Evolutionary conservation across 2,888 invertebrate genomes (phyloP).

Genomic region (Carpatolechia fugitivella): DNA sequence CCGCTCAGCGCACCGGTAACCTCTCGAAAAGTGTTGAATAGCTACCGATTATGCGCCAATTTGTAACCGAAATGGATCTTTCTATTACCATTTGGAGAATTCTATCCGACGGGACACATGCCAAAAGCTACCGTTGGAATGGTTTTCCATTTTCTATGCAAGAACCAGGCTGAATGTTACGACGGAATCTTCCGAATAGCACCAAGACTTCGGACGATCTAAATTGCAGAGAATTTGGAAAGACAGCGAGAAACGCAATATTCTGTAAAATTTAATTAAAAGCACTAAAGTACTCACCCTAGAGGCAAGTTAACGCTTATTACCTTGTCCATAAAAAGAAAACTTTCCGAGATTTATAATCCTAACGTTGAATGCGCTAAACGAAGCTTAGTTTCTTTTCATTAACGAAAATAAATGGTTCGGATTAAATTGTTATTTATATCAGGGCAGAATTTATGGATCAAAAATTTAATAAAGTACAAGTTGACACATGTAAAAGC

Average conservation of each 20-base stretch:
- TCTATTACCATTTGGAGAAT: slow-evolving; percentile 5
- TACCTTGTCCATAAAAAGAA: background rate
- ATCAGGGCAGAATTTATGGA: background rate
- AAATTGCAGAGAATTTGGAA: background rate
- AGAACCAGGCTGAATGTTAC: slow-evolving; percentile 21
- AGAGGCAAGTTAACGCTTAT: background rate
- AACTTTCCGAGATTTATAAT: background rate
- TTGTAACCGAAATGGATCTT: slow-evolving; percentile 2
- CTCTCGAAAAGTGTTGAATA: background rate
- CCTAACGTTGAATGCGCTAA: background rate
- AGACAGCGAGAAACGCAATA: slow-evolving; percentile 22
- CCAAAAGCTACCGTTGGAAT: slow-evolving; percentile 1
- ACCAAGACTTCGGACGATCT: background rate
- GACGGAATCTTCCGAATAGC: background rate
- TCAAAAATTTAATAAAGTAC: background rate
- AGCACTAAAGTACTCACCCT: slow-evolving; percentile 5
- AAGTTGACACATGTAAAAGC: background rate
- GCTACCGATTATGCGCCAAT: slow-evolving; percentile 8
- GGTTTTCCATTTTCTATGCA: slow-evolving; percentile 2
- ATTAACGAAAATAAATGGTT: background rate
- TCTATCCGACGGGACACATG: slow-evolving; percentile 5
- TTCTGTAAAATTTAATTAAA: slow-evolving; percentile 23
- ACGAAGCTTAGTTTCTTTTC: background rate
- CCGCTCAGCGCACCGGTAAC: background rate
- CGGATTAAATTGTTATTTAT: background rate